Evolutionary conservation across 2,888 invertebrate genomes (phyloP).

Genomic region (Dasypogon diadema): DNA sequence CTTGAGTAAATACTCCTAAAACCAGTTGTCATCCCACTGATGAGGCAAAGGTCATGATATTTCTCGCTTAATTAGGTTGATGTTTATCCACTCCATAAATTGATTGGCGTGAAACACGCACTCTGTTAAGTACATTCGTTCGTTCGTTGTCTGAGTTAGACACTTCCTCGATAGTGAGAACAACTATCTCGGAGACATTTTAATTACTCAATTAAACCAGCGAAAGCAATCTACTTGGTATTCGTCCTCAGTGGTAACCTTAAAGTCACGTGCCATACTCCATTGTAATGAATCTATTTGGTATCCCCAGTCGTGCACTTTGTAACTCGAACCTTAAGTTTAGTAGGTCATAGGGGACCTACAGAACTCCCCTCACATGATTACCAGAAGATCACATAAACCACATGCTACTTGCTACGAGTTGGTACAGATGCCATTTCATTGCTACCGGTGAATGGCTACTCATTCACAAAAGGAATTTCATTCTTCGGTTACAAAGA

Average conservation of each 20-base stretch:
- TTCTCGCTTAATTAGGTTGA: too few species aligned
- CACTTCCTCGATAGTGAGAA: not conserved
- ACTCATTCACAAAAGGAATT: not conserved
- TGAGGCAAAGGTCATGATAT: too few species aligned
- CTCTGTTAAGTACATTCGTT: too few species aligned
- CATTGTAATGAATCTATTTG: slow-evolving; percentile 37
- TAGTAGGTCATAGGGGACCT: slow-evolving; percentile 37
- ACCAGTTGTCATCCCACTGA: too few species aligned
- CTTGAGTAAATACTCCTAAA: too few species aligned
- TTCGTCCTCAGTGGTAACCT: slow-evolving; percentile 6
- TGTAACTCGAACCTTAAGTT: slow-evolving; percentile 30
- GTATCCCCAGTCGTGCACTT: not conserved
- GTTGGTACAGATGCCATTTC: slow-evolving; percentile 28
- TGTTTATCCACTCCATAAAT: too few species aligned
- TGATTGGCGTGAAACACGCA: too few species aligned
- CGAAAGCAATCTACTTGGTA: slow-evolving; percentile 9
- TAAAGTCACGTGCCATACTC: slow-evolving; percentile 32
- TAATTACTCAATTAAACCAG: not conserved
- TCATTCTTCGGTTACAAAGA: not conserved
- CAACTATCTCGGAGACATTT: not conserved
- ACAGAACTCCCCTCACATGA: slow-evolving; percentile 2
- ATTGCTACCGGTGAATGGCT: slow-evolving; percentile 10
- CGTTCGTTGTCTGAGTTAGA: too few species aligned
- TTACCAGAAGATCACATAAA: slow-evolving; percentile 40
- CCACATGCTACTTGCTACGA: slow-evolving; percentile 25